phyloP scores from a whole-genome alignment of 2,888 invertebrate species.

The Tribolium freemani region DNA sequence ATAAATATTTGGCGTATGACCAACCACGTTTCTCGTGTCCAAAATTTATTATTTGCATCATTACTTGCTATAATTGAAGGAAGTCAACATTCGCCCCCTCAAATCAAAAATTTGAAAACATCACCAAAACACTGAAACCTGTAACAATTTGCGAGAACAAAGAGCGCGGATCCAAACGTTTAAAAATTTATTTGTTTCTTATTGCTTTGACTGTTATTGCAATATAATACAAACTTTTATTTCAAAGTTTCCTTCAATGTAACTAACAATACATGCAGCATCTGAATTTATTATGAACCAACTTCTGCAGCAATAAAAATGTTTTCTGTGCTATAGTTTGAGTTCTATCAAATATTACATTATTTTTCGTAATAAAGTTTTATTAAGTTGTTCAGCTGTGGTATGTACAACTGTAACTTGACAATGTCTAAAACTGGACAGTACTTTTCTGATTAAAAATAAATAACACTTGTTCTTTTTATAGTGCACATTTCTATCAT shows the following conservation, averaged over 20 bases:
- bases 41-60: neutral
- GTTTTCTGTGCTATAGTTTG: neutral
- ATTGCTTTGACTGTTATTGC: too few relatives aligned
- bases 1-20: neutral
- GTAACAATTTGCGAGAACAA: too few relatives aligned
- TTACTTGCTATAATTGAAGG: neutral
- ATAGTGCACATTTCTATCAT: neutral
- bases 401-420: neutral
- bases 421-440: too few relatives aligned
- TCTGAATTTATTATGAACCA: neutral
- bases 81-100: neutral
- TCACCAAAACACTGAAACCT: too few relatives aligned
- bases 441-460: too few relatives aligned
- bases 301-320: neutral
- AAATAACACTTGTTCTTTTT: neutral
- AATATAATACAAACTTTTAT: too few relatives aligned
- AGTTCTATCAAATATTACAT: neutral
- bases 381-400: neutral
- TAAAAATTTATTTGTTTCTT: too few relatives aligned
- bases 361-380: neutral
- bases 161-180: too few relatives aligned
- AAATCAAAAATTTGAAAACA: neutral
- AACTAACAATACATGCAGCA: neutral
- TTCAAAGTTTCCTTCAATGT: too few relatives aligned
- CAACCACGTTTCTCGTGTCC: neutral